phyloP scores from a whole-genome alignment of 2,113 vertebrate genomes.

The Pseudorectes ferrugineus region DNA sequence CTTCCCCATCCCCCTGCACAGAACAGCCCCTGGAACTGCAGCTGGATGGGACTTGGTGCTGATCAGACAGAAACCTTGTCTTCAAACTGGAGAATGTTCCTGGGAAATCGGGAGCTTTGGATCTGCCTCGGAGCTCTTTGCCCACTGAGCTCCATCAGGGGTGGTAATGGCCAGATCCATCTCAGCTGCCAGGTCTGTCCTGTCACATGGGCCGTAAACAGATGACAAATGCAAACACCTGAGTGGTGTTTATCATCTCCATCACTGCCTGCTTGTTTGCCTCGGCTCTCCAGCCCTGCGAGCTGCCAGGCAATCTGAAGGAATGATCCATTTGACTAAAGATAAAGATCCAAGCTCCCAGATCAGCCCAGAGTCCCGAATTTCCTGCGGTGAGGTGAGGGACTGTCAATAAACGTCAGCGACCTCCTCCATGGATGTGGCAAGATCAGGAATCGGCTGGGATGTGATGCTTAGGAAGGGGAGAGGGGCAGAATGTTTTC shows the following conservation, averaged over 20 bases:
- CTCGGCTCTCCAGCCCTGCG: background rate
- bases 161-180: background rate
- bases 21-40: background rate
- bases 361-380: background rate
- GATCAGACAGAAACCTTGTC: background rate
- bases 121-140: background rate
- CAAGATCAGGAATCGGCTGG: background rate
- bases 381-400: background rate
- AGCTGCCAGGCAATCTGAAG: background rate
- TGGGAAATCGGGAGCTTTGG: background rate
- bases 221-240: constrained; percentile 35
- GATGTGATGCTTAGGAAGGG: background rate
- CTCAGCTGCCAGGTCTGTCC: background rate
- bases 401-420: background rate
- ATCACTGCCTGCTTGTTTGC: constrained; percentile 8
- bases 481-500: background rate
- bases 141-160: background rate
- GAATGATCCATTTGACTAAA: background rate
- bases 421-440: background rate
- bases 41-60: background rate
- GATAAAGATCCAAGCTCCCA: background rate
- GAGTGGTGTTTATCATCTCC: constrained; percentile 23
- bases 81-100: background rate
- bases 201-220: constrained; percentile 8
- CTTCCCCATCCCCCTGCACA: background rate